A percentile compares a stretch with the other conserved stretches of the same genome.
Conservation (phyloP, 92 coral and sea anemone genomes). For the Paramuricea clavata region DNA sequence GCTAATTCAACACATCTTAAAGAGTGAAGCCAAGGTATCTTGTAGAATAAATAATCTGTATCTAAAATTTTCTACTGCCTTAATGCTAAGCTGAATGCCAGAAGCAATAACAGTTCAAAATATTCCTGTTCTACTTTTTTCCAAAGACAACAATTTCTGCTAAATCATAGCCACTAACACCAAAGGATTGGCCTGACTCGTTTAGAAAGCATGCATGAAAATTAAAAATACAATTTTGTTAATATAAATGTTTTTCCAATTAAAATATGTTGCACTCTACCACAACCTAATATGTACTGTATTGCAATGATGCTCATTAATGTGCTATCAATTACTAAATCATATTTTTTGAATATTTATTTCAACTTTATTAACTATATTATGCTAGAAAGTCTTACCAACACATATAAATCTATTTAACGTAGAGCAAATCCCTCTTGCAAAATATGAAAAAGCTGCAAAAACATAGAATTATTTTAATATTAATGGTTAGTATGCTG, state of each 20-base stretch:
- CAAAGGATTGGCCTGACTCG: constrained; percentile 84
- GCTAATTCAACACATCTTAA: too few species aligned
- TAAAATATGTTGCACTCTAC: background rate
- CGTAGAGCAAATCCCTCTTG: constrained; percentile 93
- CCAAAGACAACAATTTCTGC: constrained; percentile 85
- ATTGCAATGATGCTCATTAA: too few species aligned
- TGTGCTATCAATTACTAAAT: too few species aligned
- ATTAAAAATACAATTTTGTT: too few species aligned
- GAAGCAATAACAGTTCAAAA: background rate
- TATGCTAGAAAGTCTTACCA: constrained; percentile 71
- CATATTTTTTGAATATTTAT: background rate
- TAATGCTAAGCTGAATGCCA: background rate
- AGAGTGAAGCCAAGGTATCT: too few species aligned
- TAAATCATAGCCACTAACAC: constrained; percentile 91
- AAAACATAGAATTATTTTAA: constrained; percentile 20
- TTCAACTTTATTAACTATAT: background rate
- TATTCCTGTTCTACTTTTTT: constrained; percentile 59
- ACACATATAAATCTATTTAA: constrained; percentile 92
- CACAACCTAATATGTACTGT: too few species aligned
- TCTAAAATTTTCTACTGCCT: background rate
- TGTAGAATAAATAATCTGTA: background rate
- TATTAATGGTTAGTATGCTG: too few species aligned
- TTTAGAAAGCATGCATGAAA: constrained; percentile 85
- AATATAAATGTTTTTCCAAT: too few species aligned
- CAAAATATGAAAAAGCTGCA: constrained; percentile 89